Percentiles rank a stretch among this genome's conserved stretches.
Evolutionary conservation across 2,797 vertebrate species (phyloP).

Genomic region (Balearica regulorum): DNA sequence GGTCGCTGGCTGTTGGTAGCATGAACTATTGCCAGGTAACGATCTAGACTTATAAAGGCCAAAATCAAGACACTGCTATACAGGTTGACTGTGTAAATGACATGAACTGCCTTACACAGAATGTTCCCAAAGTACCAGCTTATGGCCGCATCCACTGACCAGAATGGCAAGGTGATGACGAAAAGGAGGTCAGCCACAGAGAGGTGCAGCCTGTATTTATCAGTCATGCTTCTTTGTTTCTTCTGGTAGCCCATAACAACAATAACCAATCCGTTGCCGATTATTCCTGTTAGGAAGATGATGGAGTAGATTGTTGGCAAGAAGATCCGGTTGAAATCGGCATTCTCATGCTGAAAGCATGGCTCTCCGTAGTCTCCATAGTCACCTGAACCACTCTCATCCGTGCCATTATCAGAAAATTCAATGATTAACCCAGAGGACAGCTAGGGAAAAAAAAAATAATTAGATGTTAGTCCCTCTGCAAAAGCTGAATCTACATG

Average conservation of each 20-base stretch:
- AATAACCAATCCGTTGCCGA: constrained; percentile 94
- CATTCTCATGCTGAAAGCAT: constrained; percentile 75
- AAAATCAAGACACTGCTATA: constrained; percentile 96
- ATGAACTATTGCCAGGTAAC: constrained; percentile 92
- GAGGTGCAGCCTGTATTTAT: constrained; percentile 95
- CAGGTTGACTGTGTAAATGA: constrained; percentile 96
- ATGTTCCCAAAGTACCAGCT: constrained; percentile 89
- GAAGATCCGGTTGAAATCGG: constrained; percentile 87
- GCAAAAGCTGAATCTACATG: background rate
- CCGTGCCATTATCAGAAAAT: constrained; percentile 75
- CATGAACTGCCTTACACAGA: constrained; percentile 88
- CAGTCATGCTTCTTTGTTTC: constrained; percentile 92
- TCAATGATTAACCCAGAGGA: constrained; percentile 40
- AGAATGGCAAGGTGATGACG: constrained; percentile 94
- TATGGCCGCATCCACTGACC: constrained; percentile 89
- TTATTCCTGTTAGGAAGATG: constrained; percentile 90
- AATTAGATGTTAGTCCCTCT: background rate
- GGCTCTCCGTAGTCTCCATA: constrained; percentile 70
- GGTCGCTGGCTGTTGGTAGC: constrained; percentile 91
- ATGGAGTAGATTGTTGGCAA: constrained; percentile 89
- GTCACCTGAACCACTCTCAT: constrained; percentile 75
- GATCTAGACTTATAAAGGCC: constrained; percentile 95
- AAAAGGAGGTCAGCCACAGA: constrained; percentile 95
- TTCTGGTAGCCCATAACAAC: constrained; percentile 97
- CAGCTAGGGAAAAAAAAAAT: constrained; percentile 36